Evolutionary conservation across 2,113 vertebrate species (phyloP).

Genomic region (Natator depressus): DNA sequence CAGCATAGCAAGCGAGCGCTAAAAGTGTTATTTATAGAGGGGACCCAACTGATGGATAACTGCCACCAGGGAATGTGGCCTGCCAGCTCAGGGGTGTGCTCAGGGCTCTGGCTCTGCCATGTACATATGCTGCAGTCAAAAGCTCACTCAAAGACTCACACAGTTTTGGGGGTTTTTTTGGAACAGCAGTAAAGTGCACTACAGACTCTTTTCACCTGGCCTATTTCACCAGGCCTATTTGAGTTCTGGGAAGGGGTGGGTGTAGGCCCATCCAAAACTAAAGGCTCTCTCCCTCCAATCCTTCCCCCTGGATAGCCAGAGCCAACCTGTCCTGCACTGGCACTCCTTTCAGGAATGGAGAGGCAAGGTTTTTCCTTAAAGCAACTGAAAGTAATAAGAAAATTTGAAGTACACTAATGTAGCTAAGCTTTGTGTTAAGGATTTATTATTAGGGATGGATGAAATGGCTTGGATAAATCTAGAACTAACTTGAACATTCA

Average conservation of each 20-base stretch:
- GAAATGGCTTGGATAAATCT: not conserved
- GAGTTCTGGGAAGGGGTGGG: no score
- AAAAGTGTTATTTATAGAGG: not conserved
- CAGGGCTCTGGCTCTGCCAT: not conserved
- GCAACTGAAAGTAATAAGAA: not conserved
- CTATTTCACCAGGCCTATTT: no score
- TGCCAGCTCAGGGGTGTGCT: not conserved
- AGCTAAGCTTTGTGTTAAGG: not conserved
- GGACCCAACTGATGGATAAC: accelerated
- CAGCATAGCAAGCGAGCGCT: not conserved
- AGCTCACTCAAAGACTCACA: not conserved
- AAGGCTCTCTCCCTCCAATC: not conserved
- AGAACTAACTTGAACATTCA: not conserved
- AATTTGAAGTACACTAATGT: not conserved
- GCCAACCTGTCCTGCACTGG: not conserved
- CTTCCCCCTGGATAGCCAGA: not conserved
- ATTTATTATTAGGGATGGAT: not conserved
- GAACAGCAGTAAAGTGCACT: not conserved
- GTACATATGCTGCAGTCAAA: not conserved
- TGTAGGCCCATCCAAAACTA: no score
- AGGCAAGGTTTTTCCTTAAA: not conserved
- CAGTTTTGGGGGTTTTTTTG: not conserved
- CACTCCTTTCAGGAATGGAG: not conserved
- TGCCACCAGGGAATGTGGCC: not conserved
- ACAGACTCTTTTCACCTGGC: no score